Evolutionary conservation across 2,797 vertebrate genomes (phyloP), one percentile per base, ranked within the genome.

Genomic region (Oryzias dopingdopingensis): DNA sequence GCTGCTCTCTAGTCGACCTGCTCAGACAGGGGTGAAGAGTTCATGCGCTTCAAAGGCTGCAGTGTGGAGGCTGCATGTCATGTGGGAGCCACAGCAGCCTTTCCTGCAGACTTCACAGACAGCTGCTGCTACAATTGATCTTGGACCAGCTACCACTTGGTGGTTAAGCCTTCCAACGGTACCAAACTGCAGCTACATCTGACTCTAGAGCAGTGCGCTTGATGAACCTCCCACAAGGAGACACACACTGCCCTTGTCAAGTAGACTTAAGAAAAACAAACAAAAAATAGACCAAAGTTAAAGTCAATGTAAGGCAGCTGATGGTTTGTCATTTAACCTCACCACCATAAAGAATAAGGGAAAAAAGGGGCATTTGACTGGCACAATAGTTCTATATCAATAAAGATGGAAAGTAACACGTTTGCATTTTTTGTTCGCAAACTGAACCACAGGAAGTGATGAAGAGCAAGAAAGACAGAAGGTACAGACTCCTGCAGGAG

Each of bases 1-100:
- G 56, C 77, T 85, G 79, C 86, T 85, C 89, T 84, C 85, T 78
- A 65, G 69, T 68, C 76, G 88, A 91, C 90, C 89, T 85, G 85
- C 86, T 92, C 88, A 90, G 86, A 90, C 90, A 85, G 80, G 84
- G 91, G 89, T 92, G 89, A 92, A 89, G 80, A 92, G 91, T 92
- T 92, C 91, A 92, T 72, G 70, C 67, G 86, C 91, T 91, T 92
- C 91, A 91, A 92, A 92, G 83, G 86, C 82, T 88, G 81, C 84
- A 86, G 86, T 88, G 89, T 86, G 80, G 84, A 89, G 89, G 87
- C 83, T 83, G 81, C 80, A 70, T 90, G 89, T 88, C 89, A 89
- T 87, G 83, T 82, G 86, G 88, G 86, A 90, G 87, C 86, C 81
- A 81, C 85, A 85, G 86, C 84, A 88, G 86, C 79, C 83, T 67